Percentiles rank a stretch among this genome's conserved stretches.
Evolutionary conservation across 1,140 invertebrate genomes (phyloP).

Genomic region (Cataglyphis hispanica): DNA sequence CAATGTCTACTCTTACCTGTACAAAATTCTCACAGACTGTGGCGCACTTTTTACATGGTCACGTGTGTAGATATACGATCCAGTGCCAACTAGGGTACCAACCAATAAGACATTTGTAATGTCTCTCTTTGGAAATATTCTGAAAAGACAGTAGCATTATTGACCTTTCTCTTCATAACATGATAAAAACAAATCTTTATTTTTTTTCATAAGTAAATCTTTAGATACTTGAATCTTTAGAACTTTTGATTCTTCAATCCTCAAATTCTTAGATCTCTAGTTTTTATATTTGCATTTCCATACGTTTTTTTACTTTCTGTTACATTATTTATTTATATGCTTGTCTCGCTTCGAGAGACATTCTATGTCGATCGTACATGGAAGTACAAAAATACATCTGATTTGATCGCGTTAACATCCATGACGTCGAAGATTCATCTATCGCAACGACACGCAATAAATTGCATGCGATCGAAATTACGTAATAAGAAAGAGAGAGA

Average conservation of each 20-base stretch:
- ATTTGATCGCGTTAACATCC: not conserved
- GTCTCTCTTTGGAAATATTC: conserved; percentile 88
- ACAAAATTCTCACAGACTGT: conserved; percentile 84
- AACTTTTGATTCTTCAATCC: too few species aligned
- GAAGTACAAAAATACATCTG: not conserved
- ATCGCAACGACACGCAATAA: not conserved
- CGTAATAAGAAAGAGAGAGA: conserved; percentile 23
- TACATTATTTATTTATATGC: not conserved
- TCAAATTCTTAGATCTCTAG: not conserved
- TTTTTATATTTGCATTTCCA: not conserved
- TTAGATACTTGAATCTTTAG: not conserved
- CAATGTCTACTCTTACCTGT: conserved; percentile 84
- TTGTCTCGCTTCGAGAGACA: not conserved
- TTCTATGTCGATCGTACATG: not conserved
- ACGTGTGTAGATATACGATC: conserved; percentile 89
- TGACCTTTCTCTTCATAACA: not conserved
- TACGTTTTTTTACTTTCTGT: not conserved
- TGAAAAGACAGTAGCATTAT: conserved; percentile 77
- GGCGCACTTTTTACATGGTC: conserved; percentile 87
- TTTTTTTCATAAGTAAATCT: not conserved
- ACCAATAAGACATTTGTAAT: conserved; percentile 88
- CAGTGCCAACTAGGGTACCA: conserved; percentile 88
- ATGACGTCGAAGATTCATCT: not conserved
- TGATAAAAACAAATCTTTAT: not conserved
- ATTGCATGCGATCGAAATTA: conserved; percentile 9